Conservation (phyloP, 2,797 vertebrate genomes). For the Ambastaia sidthimunki region DNA sequence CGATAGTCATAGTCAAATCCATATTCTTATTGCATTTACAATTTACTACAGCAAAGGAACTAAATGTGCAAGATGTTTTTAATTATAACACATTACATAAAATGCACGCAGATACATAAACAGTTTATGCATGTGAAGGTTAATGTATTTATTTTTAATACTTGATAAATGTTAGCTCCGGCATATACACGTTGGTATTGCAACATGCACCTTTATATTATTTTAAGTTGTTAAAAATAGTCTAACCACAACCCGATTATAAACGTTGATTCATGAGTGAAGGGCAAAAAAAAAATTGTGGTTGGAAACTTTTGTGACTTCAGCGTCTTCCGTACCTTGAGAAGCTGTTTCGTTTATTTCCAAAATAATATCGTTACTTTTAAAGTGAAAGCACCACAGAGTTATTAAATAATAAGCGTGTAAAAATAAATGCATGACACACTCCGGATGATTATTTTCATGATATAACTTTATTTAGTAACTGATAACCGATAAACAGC, state of each 20-base stretch:
- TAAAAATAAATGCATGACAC: not conserved
- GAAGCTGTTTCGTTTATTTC: not conserved
- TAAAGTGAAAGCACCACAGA: not conserved
- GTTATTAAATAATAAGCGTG: not conserved
- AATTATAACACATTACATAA: not conserved
- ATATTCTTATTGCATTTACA: not conserved
- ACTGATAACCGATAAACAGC: conserved; percentile 16
- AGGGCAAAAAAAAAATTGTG: not conserved
- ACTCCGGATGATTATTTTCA: not conserved
- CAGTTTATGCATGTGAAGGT: not conserved
- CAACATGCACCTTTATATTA: conserved; percentile 44
- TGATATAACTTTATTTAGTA: conserved; percentile 41
- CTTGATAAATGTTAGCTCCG: not conserved
- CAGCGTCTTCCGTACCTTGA: not conserved
- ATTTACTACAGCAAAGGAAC: not conserved
- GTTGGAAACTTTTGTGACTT: conserved; percentile 17
- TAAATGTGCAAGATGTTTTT: not conserved
- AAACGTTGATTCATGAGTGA: conserved; percentile 24
- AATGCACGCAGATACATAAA: not conserved
- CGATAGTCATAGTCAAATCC: no score
- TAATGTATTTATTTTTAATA: not conserved
- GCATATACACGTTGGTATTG: conserved; percentile 8
- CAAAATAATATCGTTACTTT: not conserved
- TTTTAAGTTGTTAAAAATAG: conserved; percentile 67
- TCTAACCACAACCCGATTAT: conserved; percentile 37